A percentile compares a stretch with the other conserved stretches of the same genome.
Evolutionary conservation across 2,797 vertebrate species (phyloP).

Genomic region (Lindbergichthys nudifrons): DNA sequence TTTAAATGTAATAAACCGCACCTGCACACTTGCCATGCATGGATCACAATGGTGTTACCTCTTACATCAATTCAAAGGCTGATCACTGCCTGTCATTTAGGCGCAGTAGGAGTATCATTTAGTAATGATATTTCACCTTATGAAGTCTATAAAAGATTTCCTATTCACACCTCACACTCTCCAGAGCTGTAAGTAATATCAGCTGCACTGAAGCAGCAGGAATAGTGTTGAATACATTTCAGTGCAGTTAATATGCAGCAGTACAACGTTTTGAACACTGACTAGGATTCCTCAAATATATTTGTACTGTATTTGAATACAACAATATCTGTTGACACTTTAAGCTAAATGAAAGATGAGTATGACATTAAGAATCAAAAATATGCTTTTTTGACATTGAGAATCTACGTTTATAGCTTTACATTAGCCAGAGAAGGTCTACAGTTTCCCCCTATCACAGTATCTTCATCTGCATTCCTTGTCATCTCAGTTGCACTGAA

Average conservation of each 20-base stretch:
- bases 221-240: neutral
- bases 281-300: too few relatives aligned
- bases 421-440: too few relatives aligned
- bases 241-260: neutral
- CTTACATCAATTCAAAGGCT: conserved; percentile 2
- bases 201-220: conserved; percentile 11
- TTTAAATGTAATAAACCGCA: neutral
- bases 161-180: conserved; percentile 5
- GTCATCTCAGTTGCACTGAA: conserved; percentile 41
- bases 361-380: neutral
- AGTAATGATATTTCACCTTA: conserved; percentile 8
- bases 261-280: too few relatives aligned
- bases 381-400: neutral
- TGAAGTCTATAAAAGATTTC: conserved; percentile 3
- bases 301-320: too few relatives aligned
- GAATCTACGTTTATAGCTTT: neutral
- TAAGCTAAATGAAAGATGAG: neutral
- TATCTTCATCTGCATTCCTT: conserved; percentile 8
- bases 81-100: neutral
- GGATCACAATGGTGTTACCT: neutral
- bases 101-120: neutral
- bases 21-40: neutral
- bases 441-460: neutral
- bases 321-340: neutral
- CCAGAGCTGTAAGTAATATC: conserved; percentile 4